phyloP scores from a whole-genome alignment of 35 echinoderm and acorn worm species.

The Diadema setosum region DNA sequence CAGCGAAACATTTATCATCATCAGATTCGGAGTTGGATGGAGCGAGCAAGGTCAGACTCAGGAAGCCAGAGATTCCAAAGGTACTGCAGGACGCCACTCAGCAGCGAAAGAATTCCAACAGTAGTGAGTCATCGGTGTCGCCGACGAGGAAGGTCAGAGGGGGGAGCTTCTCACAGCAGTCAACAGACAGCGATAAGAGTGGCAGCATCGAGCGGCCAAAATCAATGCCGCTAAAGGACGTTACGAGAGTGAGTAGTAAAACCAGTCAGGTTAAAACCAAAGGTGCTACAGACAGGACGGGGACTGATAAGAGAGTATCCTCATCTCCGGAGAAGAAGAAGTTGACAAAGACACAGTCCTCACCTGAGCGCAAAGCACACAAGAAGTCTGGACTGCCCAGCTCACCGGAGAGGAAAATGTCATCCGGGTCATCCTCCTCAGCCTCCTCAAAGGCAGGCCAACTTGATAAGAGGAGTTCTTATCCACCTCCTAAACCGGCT shows the following conservation, averaged over 20 bases:
- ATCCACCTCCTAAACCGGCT: not conserved
- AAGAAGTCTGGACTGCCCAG: not conserved
- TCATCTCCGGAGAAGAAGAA: slow-evolving; percentile 5
- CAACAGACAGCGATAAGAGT: not conserved
- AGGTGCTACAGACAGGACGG: not conserved
- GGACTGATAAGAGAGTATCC: not conserved
- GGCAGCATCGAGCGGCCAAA: not conserved
- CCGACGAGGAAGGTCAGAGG: not conserved
- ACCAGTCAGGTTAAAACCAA: not conserved
- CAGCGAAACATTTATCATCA: not conserved
- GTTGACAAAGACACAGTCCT: not conserved
- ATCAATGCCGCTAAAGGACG: not conserved
- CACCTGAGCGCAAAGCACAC: not conserved
- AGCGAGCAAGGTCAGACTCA: not conserved
- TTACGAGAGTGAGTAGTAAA: too few relatives aligned
- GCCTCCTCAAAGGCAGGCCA: not conserved
- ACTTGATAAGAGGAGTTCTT: slow-evolving; percentile 9
- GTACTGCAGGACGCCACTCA: not conserved
- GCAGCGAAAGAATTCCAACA: not conserved
- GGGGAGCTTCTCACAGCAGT: not conserved
- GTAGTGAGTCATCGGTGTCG: slow-evolving; percentile 7
- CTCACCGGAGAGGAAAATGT: not conserved
- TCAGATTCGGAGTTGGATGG: not conserved
- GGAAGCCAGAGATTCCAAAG: not conserved
- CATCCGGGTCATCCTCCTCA: not conserved